Percentiles rank a stretch among this genome's conserved stretches.
Conservation (phyloP, 1,140 invertebrate genomes). For the Bombus confusus region DNA sequence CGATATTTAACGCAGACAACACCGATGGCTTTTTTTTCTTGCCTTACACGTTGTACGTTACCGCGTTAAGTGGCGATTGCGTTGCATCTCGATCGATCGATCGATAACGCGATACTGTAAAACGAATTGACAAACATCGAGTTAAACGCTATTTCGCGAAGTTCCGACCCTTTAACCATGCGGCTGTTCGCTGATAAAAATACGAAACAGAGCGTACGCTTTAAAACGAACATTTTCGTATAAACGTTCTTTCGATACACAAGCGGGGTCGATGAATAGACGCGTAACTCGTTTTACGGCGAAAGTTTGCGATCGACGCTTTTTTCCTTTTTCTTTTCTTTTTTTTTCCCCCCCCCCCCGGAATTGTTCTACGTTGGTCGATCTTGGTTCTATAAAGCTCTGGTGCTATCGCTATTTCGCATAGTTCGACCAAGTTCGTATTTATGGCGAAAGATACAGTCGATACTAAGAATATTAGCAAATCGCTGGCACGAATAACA, state of each 20-base stretch:
- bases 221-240: not conserved
- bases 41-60: not conserved
- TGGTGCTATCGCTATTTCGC: no score
- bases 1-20: slow-evolving; percentile 1
- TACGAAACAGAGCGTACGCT: not conserved
- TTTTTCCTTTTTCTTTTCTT: no score
- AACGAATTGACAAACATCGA: not conserved
- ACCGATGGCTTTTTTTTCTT: slow-evolving; percentile 4
- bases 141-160: not conserved
- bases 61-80: slow-evolving; percentile 39
- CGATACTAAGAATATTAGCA: fast-evolving
- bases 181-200: no score
- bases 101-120: slow-evolving; percentile 33
- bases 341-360: fast-evolving
- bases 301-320: no score
- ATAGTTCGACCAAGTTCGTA: no score
- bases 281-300: no score
- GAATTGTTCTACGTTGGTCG: no score
- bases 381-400: no score
- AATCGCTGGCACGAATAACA: no score
- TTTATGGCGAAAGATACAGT: no score
- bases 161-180: not conserved
- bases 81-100: slow-evolving; percentile 24
- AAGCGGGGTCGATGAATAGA: no score
- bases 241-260: no score